phyloP scores from a whole-genome alignment of 2,113 vertebrate genomes.

The Cephalopterus ornatus region DNA sequence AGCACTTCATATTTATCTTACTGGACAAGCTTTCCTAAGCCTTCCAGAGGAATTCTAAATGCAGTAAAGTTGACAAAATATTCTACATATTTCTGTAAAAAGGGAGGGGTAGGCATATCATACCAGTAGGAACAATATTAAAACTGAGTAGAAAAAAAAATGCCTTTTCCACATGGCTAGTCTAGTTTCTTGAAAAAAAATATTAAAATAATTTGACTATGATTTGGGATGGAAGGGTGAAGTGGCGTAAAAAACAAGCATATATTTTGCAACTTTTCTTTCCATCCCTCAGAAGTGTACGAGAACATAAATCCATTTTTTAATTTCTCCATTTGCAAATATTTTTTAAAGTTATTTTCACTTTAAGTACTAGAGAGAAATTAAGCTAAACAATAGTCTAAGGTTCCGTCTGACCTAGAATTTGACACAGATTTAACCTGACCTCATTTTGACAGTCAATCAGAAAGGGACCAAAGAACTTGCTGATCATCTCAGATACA shows the following conservation, averaged over 20 bases:
- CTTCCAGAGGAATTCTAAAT: background rate
- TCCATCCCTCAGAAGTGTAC: background rate
- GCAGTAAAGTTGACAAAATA: background rate
- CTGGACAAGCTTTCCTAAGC: background rate
- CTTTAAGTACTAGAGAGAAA: background rate
- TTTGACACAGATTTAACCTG: background rate
- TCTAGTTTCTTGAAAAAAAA: background rate
- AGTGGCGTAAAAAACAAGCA: background rate
- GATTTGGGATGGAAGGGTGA: background rate
- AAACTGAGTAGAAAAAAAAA: background rate
- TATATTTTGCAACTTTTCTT: background rate
- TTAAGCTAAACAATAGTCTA: background rate
- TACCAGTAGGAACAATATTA: background rate
- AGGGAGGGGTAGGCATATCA: background rate
- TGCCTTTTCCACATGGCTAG: background rate
- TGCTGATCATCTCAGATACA: background rate
- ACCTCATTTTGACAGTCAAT: background rate
- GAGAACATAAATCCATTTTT: background rate
- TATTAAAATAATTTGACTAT: background rate
- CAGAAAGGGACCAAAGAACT: background rate
- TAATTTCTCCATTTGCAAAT: background rate
- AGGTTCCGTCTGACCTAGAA: background rate
- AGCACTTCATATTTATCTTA: background rate
- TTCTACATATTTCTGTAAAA: background rate
- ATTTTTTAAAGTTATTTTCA: background rate